A percentile compares a stretch with the other conserved stretches of the same genome.
phyloP scores from a whole-genome alignment of 2,797 vertebrate species.

The Gymnopithys bicolor region DNA sequence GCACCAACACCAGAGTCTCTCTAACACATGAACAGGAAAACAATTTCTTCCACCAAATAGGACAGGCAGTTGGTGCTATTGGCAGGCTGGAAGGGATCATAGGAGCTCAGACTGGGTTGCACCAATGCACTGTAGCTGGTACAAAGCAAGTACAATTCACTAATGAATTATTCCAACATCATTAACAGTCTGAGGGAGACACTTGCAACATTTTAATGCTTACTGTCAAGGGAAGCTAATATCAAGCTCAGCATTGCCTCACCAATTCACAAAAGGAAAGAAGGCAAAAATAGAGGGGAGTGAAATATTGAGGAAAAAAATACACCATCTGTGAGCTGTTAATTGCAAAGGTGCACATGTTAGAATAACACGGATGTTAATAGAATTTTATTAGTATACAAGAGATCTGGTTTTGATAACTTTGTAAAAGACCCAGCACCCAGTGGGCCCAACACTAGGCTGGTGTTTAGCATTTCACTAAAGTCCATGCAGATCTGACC shows the following conservation, averaged over 20 bases:
- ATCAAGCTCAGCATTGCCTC: conserved; percentile 23
- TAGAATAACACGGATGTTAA: conserved; percentile 4
- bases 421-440: not conserved
- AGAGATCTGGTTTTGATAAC: not conserved
- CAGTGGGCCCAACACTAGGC: not conserved
- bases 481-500: accelerated
- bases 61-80: accelerated
- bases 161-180: conserved; percentile 44
- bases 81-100: not conserved
- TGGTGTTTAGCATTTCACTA: not conserved
- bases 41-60: not conserved
- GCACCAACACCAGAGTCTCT: not conserved
- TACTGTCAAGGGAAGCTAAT: conserved; percentile 27
- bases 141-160: not conserved
- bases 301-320: not conserved
- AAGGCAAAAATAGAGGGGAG: conserved; percentile 6
- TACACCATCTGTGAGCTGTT: not conserved
- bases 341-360: conserved; percentile 10
- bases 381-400: not conserved
- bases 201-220: conserved; percentile 30
- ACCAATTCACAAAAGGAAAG: conserved; percentile 15
- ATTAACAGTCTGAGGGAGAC: conserved; percentile 39
- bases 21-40: not conserved
- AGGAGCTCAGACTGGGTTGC: not conserved
- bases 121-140: not conserved